phyloP scores from a whole-genome alignment of 2,113 vertebrate species.

The Fulica atra region DNA sequence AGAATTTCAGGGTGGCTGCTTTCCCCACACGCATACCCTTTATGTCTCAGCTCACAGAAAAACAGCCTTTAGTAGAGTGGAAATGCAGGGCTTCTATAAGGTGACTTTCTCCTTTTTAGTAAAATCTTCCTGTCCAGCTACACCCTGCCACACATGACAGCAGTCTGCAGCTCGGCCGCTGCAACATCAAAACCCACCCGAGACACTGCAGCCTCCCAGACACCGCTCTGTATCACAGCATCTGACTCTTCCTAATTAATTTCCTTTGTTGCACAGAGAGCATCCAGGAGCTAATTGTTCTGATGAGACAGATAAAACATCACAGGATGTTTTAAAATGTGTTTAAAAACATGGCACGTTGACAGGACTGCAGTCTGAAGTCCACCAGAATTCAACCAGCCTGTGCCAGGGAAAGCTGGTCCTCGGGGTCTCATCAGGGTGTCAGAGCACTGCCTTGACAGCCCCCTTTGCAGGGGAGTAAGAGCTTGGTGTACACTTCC shows the following conservation, averaged over 20 bases:
- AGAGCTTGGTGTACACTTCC: neutral
- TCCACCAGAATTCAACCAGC: neutral
- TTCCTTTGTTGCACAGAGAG: conserved; percentile 43
- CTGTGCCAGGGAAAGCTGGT: neutral
- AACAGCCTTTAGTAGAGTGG: neutral
- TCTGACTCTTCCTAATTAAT: conserved; percentile 68
- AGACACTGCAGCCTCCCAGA: conserved; percentile 21
- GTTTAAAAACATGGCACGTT: neutral
- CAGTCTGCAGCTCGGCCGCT: neutral
- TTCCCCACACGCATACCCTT: neutral
- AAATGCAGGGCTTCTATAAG: neutral
- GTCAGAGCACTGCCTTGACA: neutral
- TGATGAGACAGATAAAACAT: conserved; percentile 63
- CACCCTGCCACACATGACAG: neutral
- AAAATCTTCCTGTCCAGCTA: neutral
- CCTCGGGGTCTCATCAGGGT: neutral
- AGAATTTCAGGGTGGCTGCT: neutral
- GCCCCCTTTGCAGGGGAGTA: neutral
- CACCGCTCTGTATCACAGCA: neutral
- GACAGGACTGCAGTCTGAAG: neutral
- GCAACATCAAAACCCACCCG: neutral
- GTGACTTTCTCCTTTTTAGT: neutral
- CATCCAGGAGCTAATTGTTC: conserved; percentile 62
- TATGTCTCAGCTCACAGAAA: neutral
- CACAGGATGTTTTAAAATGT: conserved; percentile 4